Conservation (phyloP, 1,140 invertebrate genomes). For the Drosophila takahashii region DNA sequence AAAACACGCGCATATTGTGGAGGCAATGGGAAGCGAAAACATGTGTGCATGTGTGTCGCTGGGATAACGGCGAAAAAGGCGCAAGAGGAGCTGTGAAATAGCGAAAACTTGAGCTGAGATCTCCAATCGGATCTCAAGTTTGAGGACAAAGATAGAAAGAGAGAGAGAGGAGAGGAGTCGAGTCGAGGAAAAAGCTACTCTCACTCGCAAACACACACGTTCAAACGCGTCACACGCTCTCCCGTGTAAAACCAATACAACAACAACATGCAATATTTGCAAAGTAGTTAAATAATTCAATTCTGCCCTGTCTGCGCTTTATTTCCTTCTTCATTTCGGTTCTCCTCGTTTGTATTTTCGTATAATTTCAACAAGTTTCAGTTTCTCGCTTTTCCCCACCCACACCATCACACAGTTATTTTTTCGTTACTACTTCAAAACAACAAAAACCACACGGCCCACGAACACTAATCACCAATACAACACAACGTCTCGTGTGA, state of each 20-base stretch:
- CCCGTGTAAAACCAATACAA: constrained; percentile 36
- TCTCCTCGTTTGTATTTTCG: constrained; percentile 58
- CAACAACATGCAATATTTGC: constrained; percentile 78
- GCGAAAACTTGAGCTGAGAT: constrained; percentile 34
- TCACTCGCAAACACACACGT: constrained; percentile 11
- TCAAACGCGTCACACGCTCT: constrained; percentile 11
- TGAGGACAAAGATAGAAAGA: constrained; percentile 31
- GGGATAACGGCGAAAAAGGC: constrained; percentile 67
- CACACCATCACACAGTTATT: constrained; percentile 61
- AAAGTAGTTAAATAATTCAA: constrained; percentile 83
- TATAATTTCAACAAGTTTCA: constrained; percentile 76
- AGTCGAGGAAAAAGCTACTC: constrained; percentile 12
- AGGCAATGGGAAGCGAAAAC: constrained; percentile 63
- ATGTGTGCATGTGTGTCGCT: constrained; percentile 71
- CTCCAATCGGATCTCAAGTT: constrained; percentile 28
- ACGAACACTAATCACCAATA: constrained; percentile 36
- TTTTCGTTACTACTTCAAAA: constrained; percentile 72
- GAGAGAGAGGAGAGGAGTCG: constrained; percentile 2
- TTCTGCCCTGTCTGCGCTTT: constrained; percentile 82
- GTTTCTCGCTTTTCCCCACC: constrained; percentile 41
- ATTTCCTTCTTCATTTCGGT: constrained; percentile 78
- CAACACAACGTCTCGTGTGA: constrained; percentile 36
- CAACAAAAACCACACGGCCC: constrained; percentile 50
- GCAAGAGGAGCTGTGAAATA: constrained; percentile 37
- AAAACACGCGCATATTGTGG: constrained; percentile 42